Evolutionary conservation across 2,888 invertebrate species (phyloP).

Genomic region (Scaptomyza reducta): DNA sequence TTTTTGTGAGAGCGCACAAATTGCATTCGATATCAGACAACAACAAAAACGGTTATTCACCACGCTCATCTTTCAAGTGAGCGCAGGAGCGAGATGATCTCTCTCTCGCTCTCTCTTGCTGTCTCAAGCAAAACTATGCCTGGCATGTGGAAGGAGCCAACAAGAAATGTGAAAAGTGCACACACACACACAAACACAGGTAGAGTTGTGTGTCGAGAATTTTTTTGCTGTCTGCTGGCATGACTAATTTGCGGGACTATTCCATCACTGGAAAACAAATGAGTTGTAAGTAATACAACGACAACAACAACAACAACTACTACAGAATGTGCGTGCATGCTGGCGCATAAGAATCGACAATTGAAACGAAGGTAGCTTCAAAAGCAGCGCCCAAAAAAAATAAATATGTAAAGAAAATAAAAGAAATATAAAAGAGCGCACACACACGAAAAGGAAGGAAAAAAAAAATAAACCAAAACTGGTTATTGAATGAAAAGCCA

Average conservation of each 20-base stretch:
- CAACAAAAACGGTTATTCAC: constrained; percentile 20
- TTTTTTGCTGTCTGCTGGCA: constrained; percentile 66
- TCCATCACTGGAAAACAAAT: constrained; percentile 51
- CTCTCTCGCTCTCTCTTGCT: not conserved
- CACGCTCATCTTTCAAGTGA: constrained; percentile 22
- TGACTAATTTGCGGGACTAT: constrained; percentile 64
- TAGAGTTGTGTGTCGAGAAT: constrained; percentile 22
- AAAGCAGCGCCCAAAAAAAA: constrained; percentile 50
- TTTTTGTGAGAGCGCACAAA: constrained; percentile 17
- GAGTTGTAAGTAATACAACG: constrained; percentile 4
- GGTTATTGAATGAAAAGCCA: constrained; percentile 80
- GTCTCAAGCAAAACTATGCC: constrained; percentile 30
- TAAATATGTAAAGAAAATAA: constrained; percentile 30
- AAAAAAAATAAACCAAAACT: constrained; percentile 62
- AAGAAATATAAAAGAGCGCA: constrained; percentile 55
- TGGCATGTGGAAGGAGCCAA: constrained; percentile 44
- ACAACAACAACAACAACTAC: constrained; percentile 15
- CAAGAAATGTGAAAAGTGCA: constrained; percentile 49
- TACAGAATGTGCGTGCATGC: constrained; percentile 58
- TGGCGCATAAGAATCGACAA: constrained; percentile 43
- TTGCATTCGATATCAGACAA: constrained; percentile 25
- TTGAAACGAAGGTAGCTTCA: constrained; percentile 21
- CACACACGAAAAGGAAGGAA: constrained; percentile 40
- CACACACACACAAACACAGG: constrained; percentile 30
- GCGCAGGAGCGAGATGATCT: constrained; percentile 2